Base-by-base conservation (phyloP, 2,888 invertebrate genomes). In the Arctia plantaginis region DNA sequence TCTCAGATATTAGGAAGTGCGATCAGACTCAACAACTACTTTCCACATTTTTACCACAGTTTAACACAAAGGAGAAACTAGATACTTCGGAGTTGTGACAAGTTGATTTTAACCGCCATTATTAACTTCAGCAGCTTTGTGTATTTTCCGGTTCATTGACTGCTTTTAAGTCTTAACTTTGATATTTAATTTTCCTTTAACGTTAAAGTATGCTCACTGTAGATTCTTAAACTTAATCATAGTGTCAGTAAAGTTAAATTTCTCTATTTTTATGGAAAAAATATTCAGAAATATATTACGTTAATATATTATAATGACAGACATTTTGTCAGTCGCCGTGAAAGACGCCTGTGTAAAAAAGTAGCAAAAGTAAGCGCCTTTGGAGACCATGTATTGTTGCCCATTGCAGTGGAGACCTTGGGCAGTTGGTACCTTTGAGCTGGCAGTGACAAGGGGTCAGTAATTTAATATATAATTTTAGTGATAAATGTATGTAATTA, bases 71-170 rank as follows among this genome's bases (percentile, higher is more conserved):
- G 41, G 55, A 59, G 41, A 51, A 41, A n/a, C 72, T 68, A 62
- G 44, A 20, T 35, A 68, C 72, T 62, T 51, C 47, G 10, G 68
- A 68, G 72, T 73, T 67, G 55, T 68, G n/a, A 64, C 59, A 68
- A 73, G 27, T 68, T 64, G 44, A 23, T 27, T 62, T 73, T 35
- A 72, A 35, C 67, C 62, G n/a, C 72, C 62, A 72, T 67, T 64
- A 47, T 67, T 72, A 55, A 67, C 47, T 73, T 68, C 27, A 27
- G 44, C 55, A 47, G 68, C 44, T 68, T 44, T 47, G 59, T 33
- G 33, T 55, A 68, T 72, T 73, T 73, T 33, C 64, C 41, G 64
- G 62, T 62, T 68, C 68, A 47, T 35, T 68, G 47, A 62, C 35
- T 62, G 33, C 62, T 33, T 73, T 62, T 33, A 39, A 33, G 39